Evolutionary conservation across 2,888 invertebrate genomes (phyloP).

Genomic region (Drosophila hamatofila): DNA sequence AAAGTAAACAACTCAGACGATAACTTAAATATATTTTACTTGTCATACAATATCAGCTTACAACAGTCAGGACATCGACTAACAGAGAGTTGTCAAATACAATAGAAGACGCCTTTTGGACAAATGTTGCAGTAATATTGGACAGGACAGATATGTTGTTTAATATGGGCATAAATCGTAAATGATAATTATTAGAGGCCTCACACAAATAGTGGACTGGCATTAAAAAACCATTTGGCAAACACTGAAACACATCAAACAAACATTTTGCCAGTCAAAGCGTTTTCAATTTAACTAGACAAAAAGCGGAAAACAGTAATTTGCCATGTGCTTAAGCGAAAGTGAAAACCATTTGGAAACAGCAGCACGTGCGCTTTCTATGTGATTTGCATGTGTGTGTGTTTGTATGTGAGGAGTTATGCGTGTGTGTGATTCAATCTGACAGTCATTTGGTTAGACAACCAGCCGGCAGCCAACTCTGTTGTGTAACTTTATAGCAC

Average conservation of each 20-base stretch:
- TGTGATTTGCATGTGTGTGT: conserved; percentile 55
- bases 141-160: not conserved
- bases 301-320: conserved; percentile 43
- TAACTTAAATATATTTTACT: conserved; percentile 5
- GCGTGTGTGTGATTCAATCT: conserved; percentile 30
- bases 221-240: conserved; percentile 65
- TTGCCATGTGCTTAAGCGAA: conserved; percentile 57
- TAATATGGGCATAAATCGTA: conserved; percentile 30
- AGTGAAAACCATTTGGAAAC: conserved; percentile 72
- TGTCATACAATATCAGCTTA: conserved; percentile 29
- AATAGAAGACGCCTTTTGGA: not conserved
- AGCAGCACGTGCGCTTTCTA: conserved; percentile 60
- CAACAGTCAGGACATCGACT: conserved; percentile 18
- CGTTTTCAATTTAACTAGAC: conserved; percentile 50
- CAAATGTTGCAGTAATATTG: not conserved
- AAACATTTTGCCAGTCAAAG: conserved; percentile 53
- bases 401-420: conserved; percentile 10
- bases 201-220: conserved; percentile 30
- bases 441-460: conserved; percentile 47
- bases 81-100: not conserved
- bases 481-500: conserved; percentile 72
- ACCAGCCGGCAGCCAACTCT: conserved; percentile 2
- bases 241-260: conserved; percentile 53
- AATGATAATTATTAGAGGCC: conserved; percentile 24
- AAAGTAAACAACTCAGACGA: conserved; percentile 30